A percentile compares a stretch with the other conserved stretches of the same genome.
Evolutionary conservation across 2,888 invertebrate species (phyloP).

Genomic region (Eremobia ochroleuca): DNA sequence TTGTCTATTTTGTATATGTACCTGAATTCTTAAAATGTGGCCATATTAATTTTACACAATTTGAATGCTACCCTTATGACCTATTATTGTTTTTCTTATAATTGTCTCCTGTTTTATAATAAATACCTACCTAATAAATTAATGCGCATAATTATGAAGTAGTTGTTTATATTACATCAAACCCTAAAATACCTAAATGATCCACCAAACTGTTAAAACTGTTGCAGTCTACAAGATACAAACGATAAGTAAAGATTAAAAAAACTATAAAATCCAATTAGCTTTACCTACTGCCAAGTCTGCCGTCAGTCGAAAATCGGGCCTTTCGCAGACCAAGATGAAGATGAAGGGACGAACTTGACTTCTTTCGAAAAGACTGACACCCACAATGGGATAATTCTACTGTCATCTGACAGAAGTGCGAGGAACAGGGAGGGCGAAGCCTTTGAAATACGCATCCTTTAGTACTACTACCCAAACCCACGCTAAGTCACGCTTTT

Average conservation of each 20-base stretch:
- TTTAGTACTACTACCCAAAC: no score
- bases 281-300: not conserved
- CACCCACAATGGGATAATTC: not conserved
- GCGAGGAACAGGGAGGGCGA: no score
- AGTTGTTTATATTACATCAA: constrained; percentile 67
- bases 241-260: not conserved
- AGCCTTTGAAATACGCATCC: no score
- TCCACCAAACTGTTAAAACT: not conserved
- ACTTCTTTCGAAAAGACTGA: not conserved
- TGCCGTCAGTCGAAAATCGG: not conserved
- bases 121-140: constrained; percentile 86
- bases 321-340: not conserved
- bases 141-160: constrained; percentile 81
- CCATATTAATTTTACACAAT: constrained; percentile 87
- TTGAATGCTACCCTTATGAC: constrained; percentile 79
- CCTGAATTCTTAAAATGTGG: constrained; percentile 90
- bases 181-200: not conserved
- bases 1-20: constrained; percentile 87
- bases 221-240: no score
- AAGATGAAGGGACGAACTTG: not conserved
- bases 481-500: no score
- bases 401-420: not conserved
- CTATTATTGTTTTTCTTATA: constrained; percentile 81
- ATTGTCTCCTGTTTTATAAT: constrained; percentile 88
- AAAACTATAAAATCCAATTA: not conserved